These are phyloP conservation scores for Noctilio leporinus DNA, from an alignment of 2,113 vertebrate species.

Conservation along the genomic window DNA sequence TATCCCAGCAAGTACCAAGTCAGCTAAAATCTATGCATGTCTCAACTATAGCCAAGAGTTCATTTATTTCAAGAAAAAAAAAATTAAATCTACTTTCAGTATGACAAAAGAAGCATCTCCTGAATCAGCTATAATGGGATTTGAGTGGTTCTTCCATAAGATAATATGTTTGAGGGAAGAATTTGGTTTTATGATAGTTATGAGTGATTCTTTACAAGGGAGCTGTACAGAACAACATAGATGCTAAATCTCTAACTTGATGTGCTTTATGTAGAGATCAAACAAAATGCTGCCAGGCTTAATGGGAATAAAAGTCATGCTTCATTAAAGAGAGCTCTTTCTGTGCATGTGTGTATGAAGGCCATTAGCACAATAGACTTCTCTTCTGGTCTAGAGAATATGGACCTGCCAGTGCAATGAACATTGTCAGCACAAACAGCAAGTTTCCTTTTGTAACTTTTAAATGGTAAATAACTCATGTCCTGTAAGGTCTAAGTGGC, in stretches of 20 bases:
- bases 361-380: background rate
- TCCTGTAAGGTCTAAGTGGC: background rate
- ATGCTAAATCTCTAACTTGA: background rate
- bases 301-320: background rate
- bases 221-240: background rate
- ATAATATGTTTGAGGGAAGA: background rate
- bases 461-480: background rate
- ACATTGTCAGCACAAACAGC: background rate
- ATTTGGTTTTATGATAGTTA: background rate
- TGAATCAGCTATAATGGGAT: background rate
- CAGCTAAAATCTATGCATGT: background rate
- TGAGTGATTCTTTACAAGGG: background rate
- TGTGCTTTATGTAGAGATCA: background rate
- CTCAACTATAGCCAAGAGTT: background rate
- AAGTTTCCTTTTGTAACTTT: background rate
- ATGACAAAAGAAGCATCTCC: background rate
- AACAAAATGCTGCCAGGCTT: background rate
- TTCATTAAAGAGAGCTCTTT: background rate
- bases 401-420: background rate
- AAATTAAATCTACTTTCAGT: background rate
- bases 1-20: background rate
- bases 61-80: conserved; percentile 14
- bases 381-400: background rate
- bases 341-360: background rate
- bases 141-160: background rate